phyloP scores from a whole-genome alignment of 2,888 invertebrate genomes.

The Lasius fuliginosus region DNA sequence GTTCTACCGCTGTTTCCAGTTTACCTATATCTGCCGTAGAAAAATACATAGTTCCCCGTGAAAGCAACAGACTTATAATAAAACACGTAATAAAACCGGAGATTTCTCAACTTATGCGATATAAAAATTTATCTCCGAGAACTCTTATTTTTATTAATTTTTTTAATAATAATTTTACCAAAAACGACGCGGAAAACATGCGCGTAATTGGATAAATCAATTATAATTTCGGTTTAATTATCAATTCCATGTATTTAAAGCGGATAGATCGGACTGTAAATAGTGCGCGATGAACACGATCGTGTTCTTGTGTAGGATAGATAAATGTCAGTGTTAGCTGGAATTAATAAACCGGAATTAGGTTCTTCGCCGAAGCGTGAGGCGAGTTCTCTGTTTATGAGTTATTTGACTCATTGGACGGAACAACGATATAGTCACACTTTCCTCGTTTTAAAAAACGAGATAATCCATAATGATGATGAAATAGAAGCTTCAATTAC shows the following conservation, averaged over 20 bases:
- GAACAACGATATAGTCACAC: constrained; percentile 29
- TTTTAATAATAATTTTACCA: background rate
- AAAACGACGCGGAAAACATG: background rate
- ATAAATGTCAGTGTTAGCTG: background rate
- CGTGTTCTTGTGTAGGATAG: background rate
- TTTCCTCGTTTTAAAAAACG: constrained; percentile 26
- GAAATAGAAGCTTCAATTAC: background rate
- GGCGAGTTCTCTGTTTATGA: constrained; percentile 9
- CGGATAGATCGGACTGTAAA: background rate
- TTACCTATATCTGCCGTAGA: constrained; percentile 71
- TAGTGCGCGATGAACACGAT: background rate
- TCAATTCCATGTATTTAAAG: background rate
- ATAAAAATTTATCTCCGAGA: background rate
- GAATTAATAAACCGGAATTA: constrained; percentile 29
- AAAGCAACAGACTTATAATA: background rate
- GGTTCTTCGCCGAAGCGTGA: constrained; percentile 18
- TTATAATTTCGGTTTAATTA: constrained; percentile 28
- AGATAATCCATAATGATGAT: background rate
- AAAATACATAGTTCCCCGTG: background rate
- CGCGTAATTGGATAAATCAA: background rate
- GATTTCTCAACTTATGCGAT: background rate
- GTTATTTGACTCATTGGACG: constrained; percentile 19
- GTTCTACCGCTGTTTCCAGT: constrained; percentile 63
- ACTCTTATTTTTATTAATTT: background rate
- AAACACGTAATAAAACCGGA: background rate